These are phyloP conservation scores for Heliothis peltigera DNA, from an alignment of 2,888 invertebrate genomes.

Conservation along the genomic window DNA sequence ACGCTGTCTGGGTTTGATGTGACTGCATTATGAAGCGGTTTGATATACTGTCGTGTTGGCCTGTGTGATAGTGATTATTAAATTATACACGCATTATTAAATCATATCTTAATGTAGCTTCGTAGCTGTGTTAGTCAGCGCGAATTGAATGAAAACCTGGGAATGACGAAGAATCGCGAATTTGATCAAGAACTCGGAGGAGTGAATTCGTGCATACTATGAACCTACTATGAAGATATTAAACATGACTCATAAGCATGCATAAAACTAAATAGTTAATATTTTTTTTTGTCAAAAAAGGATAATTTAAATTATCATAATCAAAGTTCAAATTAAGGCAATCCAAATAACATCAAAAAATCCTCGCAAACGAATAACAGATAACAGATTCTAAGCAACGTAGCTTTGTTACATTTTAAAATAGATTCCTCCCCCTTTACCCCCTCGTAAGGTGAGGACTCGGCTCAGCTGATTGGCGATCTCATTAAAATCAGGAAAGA, in stretches of 20 bases:
- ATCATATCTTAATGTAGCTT: no score
- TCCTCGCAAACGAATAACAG: conserved; percentile 17
- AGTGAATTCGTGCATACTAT: no score
- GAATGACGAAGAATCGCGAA: no score
- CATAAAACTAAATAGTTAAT: no score
- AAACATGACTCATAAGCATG: no score
- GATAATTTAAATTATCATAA: not conserved
- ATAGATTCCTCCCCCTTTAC: conserved; percentile 42
- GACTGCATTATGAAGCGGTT: conserved; percentile 27
- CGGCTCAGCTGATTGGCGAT: conserved; percentile 78
- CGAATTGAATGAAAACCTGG: no score
- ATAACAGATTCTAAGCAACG: conserved; percentile 47
- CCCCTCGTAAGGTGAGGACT: conserved; percentile 39
- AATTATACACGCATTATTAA: not conserved
- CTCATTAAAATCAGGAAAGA: conserved; percentile 86
- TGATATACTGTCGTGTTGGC: conserved; percentile 14
- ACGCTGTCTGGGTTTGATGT: conserved; percentile 33
- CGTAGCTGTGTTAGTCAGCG: no score
- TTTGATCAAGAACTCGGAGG: no score
- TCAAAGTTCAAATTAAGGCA: not conserved
- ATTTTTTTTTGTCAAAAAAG: no score
- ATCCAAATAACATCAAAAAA: conserved; percentile 12
- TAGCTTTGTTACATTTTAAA: conserved; percentile 54
- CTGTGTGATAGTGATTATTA: conserved; percentile 12
- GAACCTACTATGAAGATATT: no score